Conservation (phyloP, 2,888 invertebrate species). For the Zygogramma bicolorata region DNA sequence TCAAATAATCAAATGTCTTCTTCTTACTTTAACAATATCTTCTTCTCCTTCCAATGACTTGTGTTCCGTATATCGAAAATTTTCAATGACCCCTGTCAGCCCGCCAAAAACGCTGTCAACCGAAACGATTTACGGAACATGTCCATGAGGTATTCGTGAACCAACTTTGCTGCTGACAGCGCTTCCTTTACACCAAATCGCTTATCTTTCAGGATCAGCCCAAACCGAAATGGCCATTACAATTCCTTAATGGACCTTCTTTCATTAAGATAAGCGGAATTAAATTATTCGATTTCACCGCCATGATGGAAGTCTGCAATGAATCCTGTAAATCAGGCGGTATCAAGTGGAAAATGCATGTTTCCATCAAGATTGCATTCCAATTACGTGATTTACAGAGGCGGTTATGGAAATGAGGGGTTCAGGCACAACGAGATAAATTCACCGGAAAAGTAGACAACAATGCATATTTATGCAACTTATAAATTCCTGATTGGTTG, state of each 20-base stretch:
- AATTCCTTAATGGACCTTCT: conserved; percentile 17
- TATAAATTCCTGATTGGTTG: conserved; percentile 15
- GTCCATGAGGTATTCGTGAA: neutral
- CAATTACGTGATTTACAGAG: conserved; percentile 28
- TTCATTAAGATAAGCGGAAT: conserved; percentile 34
- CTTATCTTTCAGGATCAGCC: neutral
- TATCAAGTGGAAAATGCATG: conserved; percentile 21
- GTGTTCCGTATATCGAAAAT: too few species aligned
- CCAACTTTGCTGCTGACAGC: neutral
- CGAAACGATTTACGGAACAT: too few species aligned
- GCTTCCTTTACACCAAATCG: neutral
- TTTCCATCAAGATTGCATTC: conserved; percentile 27
- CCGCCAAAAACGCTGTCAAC: too few species aligned
- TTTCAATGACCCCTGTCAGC: too few species aligned
- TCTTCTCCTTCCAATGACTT: too few species aligned
- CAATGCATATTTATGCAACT: conserved; percentile 31
- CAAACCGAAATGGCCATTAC: neutral
- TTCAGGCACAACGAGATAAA: conserved; percentile 8
- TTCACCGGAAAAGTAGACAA: conserved; percentile 22
- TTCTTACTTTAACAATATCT: too few species aligned
- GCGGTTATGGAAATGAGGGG: conserved; percentile 29
- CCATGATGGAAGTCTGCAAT: neutral
- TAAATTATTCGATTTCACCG: conserved; percentile 22
- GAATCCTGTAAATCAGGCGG: conserved; percentile 24
- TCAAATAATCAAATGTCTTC: too few species aligned